Conservation (phyloP, 2,888 invertebrate genomes). For the Eurytoma californica region DNA sequence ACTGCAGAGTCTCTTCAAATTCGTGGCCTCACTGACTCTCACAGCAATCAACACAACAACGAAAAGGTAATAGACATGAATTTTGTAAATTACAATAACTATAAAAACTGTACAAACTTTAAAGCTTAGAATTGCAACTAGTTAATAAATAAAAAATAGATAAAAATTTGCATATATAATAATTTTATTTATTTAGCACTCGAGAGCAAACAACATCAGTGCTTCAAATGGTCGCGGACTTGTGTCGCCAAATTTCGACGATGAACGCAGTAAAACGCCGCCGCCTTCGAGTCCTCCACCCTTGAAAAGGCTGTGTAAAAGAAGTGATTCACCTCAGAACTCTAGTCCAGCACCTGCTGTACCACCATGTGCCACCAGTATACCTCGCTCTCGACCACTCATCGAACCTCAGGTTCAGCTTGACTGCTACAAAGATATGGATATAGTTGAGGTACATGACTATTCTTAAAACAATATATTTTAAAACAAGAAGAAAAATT, state of each 20-base stretch:
- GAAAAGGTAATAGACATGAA: slow-evolving; percentile 67
- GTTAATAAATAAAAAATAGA: slow-evolving; percentile 1
- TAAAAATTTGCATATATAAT: not conserved
- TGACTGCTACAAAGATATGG: slow-evolving; percentile 74
- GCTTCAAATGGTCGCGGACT: slow-evolving; percentile 72
- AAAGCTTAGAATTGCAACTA: not conserved
- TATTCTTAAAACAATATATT: not conserved
- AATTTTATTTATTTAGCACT: slow-evolving; percentile 63
- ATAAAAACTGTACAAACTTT: not conserved
- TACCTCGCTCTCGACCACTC: slow-evolving; percentile 72
- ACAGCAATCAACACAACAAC: slow-evolving; percentile 74
- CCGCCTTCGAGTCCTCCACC: slow-evolving; percentile 73
- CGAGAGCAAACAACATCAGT: slow-evolving; percentile 72
- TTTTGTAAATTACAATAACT: slow-evolving; percentile 10
- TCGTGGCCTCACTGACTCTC: slow-evolving; percentile 83
- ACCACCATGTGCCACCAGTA: slow-evolving; percentile 68
- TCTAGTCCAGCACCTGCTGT: slow-evolving; percentile 73
- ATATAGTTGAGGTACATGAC: slow-evolving; percentile 71
- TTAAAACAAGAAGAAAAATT: slow-evolving; percentile 9
- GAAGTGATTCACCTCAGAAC: slow-evolving; percentile 74
- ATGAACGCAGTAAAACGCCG: slow-evolving; percentile 73
- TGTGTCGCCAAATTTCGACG: slow-evolving; percentile 73
- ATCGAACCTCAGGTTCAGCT: slow-evolving; percentile 75
- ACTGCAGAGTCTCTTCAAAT: slow-evolving; percentile 88
- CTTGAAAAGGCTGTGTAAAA: slow-evolving; percentile 74